phyloP scores from a whole-genome alignment of 2,797 vertebrate species.

The Sebastes dallii region DNA sequence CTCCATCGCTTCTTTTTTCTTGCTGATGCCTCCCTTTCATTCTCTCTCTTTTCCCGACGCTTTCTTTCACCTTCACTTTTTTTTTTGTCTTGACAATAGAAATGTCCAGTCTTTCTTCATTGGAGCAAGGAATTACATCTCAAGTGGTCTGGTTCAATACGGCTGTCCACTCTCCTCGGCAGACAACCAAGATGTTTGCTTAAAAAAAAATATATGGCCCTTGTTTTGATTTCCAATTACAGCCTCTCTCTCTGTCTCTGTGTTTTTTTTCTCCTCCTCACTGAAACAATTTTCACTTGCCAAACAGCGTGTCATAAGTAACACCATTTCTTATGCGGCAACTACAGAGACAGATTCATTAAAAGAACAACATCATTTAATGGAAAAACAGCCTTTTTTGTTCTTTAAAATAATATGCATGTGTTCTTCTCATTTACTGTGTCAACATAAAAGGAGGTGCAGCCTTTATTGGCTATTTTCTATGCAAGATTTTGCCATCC shows the following conservation, averaged over 20 bases:
- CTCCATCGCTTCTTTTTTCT: slow-evolving; percentile 36
- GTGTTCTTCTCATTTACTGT: neutral
- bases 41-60: slow-evolving; percentile 22
- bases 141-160: slow-evolving; percentile 74
- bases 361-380: slow-evolving; percentile 13
- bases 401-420: neutral
- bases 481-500: neutral
- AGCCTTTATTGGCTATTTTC: neutral
- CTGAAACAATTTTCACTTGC: slow-evolving; percentile 42
- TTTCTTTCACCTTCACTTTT: slow-evolving; percentile 54
- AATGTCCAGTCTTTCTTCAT: slow-evolving; percentile 78
- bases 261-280: neutral
- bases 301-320: slow-evolving; percentile 17
- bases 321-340: neutral
- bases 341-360: slow-evolving; percentile 2
- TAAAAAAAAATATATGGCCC: slow-evolving; percentile 41
- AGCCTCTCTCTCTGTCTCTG: slow-evolving; percentile 16
- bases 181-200: slow-evolving; percentile 55
- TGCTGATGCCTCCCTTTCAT: slow-evolving; percentile 58
- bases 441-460: neutral
- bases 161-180: slow-evolving; percentile 60
- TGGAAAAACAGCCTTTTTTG: neutral
- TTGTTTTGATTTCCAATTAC: slow-evolving; percentile 70
- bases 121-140: slow-evolving; percentile 80
- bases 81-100: slow-evolving; percentile 66